Evolutionary conservation across 2,113 vertebrate genomes (phyloP).

Genomic region (Heloderma charlesbogerti): DNA sequence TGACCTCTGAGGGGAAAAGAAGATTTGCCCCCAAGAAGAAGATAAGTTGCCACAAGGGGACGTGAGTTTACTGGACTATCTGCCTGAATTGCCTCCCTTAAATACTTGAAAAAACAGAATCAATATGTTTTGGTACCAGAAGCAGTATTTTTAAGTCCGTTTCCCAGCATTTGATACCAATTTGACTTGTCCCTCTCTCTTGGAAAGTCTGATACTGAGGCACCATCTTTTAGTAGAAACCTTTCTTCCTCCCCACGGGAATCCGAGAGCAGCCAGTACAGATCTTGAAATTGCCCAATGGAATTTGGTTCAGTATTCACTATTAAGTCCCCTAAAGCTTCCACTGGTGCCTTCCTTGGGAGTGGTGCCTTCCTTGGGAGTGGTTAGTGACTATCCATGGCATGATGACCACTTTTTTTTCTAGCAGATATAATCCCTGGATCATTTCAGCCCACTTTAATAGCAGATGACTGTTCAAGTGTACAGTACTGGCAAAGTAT

Average conservation of each 20-base stretch:
- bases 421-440: not conserved
- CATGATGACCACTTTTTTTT: not conserved
- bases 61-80: conserved; percentile 51
- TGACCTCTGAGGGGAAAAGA: not conserved
- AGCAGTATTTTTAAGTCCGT: conserved; percentile 42
- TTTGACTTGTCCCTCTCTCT: not conserved
- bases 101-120: conserved; percentile 45
- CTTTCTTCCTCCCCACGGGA: not conserved
- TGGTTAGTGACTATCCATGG: not conserved
- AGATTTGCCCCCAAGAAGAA: conserved; percentile 10
- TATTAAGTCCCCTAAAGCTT: not conserved
- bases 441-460: not conserved
- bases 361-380: not conserved
- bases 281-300: rapidly evolving
- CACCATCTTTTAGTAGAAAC: not conserved
- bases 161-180: conserved; percentile 34
- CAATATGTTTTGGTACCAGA: conserved; percentile 24
- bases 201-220: not conserved
- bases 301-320: conserved; percentile 8
- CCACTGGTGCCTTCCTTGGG: not conserved
- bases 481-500: not conserved
- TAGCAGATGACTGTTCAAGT: not conserved
- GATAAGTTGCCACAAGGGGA: conserved; percentile 7
- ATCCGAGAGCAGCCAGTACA: not conserved
- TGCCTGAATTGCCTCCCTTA: conserved; percentile 45